These are phyloP conservation scores for Acleris literana DNA, from an alignment of 2,888 invertebrate genomes.

Conservation along the genomic window DNA sequence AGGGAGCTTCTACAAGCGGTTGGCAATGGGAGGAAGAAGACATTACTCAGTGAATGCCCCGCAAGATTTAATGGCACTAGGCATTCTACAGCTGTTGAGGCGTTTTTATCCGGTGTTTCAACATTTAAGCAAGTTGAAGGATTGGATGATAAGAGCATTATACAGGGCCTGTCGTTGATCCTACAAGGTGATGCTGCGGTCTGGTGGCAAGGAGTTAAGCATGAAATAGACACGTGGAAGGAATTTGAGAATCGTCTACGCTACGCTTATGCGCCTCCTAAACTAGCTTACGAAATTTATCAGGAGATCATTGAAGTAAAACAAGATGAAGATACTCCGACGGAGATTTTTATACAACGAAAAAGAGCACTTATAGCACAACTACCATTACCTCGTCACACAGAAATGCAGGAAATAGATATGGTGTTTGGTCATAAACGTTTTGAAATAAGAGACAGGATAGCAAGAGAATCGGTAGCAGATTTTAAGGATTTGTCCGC, in stretches of 20 bases:
- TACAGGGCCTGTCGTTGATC: neutral
- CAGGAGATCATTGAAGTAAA: slow-evolving; percentile 2
- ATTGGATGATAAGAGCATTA: neutral
- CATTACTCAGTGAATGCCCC: neutral
- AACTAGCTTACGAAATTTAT: neutral
- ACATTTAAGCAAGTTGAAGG: neutral
- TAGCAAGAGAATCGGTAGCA: neutral
- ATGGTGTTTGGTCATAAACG: slow-evolving; percentile 4
- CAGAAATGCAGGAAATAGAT: neutral
- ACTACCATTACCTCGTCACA: neutral
- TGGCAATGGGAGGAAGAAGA: neutral
- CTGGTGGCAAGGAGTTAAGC: slow-evolving; percentile 8
- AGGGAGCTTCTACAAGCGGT: neutral
- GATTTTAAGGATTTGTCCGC: neutral
- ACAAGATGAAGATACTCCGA: neutral
- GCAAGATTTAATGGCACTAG: neutral
- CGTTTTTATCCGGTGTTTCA: neutral
- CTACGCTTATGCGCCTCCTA: neutral
- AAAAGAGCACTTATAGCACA: slow-evolving; percentile 3
- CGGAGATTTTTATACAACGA: neutral
- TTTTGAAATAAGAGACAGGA: slow-evolving; percentile 5
- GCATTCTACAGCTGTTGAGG: neutral
- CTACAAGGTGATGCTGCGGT: slow-evolving; percentile 12
- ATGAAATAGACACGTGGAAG: neutral
- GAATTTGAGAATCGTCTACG: neutral